Percentiles rank a stretch among this genome's conserved stretches.
Conservation (phyloP, 2,888 invertebrate species). For the Ophion costatus region DNA sequence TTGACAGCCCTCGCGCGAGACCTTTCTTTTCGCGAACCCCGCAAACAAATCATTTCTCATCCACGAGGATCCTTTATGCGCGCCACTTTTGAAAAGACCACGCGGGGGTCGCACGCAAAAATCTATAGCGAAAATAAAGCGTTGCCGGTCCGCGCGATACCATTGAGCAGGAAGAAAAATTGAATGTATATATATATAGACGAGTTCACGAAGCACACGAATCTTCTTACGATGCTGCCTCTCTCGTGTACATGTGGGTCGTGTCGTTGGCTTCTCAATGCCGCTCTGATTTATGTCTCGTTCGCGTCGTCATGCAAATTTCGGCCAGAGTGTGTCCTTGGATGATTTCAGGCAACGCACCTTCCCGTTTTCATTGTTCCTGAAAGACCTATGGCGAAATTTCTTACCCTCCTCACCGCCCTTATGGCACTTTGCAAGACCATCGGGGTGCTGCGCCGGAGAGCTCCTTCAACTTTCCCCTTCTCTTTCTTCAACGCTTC, state of each 20-base stretch:
- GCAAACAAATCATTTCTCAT: background rate
- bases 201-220: slow-evolving; percentile 11
- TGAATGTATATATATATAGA: background rate
- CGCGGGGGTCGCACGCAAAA: slow-evolving; percentile 24
- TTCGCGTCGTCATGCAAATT: slow-evolving; percentile 58
- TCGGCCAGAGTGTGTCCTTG: slow-evolving; percentile 48
- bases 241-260: background rate
- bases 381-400: slow-evolving; percentile 28
- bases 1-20: too few species aligned
- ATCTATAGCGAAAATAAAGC: background rate
- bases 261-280: slow-evolving; percentile 29
- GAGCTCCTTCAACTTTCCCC: slow-evolving; percentile 61
- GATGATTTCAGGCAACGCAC: slow-evolving; percentile 45
- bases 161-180: slow-evolving; percentile 21
- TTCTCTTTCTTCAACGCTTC: slow-evolving; percentile 59
- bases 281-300: slow-evolving; percentile 59
- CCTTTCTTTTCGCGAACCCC: background rate
- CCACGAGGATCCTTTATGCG: background rate
- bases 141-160: slow-evolving; percentile 16
- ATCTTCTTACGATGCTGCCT: background rate
- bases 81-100: background rate
- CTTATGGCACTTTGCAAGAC: slow-evolving; percentile 39
- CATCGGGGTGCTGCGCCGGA: slow-evolving; percentile 25
- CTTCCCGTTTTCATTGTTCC: slow-evolving; percentile 49
- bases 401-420: slow-evolving; percentile 12